Percentiles rank a stretch among this genome's conserved stretches.
Conservation (phyloP, 2,113 vertebrate genomes). For the Bufo bufo region DNA sequence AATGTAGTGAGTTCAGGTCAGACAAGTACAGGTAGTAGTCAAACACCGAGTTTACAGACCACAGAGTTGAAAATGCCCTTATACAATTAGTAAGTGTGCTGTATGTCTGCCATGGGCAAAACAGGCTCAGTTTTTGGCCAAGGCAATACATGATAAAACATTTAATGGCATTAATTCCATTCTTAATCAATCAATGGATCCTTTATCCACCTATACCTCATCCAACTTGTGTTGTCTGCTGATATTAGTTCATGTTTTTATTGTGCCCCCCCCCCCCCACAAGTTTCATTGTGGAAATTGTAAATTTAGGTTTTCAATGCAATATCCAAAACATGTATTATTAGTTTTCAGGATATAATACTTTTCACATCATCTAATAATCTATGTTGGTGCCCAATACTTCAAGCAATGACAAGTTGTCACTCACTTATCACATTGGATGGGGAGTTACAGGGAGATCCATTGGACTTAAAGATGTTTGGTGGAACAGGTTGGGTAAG, state of each 20-base stretch:
- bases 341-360: conserved; percentile 11
- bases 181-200: background rate
- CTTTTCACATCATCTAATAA: background rate
- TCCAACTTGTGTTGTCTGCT: background rate
- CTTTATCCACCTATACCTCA: background rate
- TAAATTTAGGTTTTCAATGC: background rate
- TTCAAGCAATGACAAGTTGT: conserved; percentile 67
- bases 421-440: conserved; percentile 68
- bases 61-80: no score
- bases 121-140: no score
- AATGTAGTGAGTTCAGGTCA: no score
- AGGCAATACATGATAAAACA: no score
- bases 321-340: background rate
- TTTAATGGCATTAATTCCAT: no score
- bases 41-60: no score
- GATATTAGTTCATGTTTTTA: background rate
- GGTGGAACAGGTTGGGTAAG: conserved; percentile 3
- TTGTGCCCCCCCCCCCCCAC: no score
- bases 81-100: no score
- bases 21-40: no score
- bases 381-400: conserved; percentile 64
- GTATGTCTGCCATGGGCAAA: no score
- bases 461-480: conserved; percentile 66
- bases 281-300: background rate
- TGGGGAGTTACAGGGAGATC: conserved; percentile 69